Conservation (phyloP, 2,797 vertebrate genomes). For the Betta splendens region DNA sequence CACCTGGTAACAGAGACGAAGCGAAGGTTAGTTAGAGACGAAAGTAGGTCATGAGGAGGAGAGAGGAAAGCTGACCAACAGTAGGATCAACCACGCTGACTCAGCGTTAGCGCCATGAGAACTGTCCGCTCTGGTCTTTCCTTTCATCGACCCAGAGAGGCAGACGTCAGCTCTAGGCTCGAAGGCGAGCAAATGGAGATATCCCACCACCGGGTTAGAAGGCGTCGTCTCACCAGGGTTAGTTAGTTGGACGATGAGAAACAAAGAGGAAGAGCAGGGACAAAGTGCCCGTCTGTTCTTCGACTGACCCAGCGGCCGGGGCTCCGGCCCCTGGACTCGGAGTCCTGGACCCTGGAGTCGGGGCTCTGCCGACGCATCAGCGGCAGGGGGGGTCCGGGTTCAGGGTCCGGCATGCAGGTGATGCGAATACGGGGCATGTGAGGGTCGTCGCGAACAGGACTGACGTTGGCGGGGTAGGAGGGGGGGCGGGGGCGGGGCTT, state of each 20-base stretch:
- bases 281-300: constrained; percentile 18
- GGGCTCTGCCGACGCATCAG: constrained; percentile 13
- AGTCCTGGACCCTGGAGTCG: constrained; percentile 46
- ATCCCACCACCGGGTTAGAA: constrained; percentile 37
- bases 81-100: neutral
- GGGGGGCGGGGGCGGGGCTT: constrained; percentile 62
- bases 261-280: constrained; percentile 1
- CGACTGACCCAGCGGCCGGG: constrained; percentile 71
- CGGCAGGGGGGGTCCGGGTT: neutral
- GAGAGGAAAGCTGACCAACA: neutral
- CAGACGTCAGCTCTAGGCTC: constrained; percentile 5
- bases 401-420: constrained; percentile 62
- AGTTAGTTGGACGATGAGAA: constrained; percentile 13
- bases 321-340: constrained; percentile 57
- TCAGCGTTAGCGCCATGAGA: too few relatives aligned
- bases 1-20: constrained; percentile 3
- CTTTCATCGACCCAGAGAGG: too few relatives aligned
- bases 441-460: constrained; percentile 52
- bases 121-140: too few relatives aligned
- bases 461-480: constrained; percentile 76
- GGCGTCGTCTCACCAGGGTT: constrained; percentile 11
- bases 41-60: neutral
- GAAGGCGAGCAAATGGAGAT: constrained; percentile 1
- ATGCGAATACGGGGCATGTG: constrained; percentile 73
- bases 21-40: neutral